A percentile compares a stretch with the other conserved stretches of the same genome.
Evolutionary conservation across 92 coral and sea anemone species (phyloP).

Genomic region (Anthopleura xanthogrammica): DNA sequence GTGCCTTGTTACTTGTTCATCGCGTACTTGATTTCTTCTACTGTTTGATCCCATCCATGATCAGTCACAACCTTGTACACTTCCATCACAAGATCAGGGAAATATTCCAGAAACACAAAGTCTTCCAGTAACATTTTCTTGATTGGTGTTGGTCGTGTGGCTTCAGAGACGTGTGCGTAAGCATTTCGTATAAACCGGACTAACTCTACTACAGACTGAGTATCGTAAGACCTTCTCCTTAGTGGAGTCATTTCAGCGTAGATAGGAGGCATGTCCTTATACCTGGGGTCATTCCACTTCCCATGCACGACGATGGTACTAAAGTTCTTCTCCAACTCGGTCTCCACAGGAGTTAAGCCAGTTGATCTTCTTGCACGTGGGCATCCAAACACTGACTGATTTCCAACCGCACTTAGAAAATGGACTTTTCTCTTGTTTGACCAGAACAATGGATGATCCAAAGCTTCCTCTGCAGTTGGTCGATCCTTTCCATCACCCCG

Average conservation of each 20-base stretch:
- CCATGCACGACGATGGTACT: not conserved
- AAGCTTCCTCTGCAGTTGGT: too few relatives aligned
- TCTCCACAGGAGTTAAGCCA: not conserved
- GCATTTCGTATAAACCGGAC: constrained; percentile 58
- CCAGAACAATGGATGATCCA: too few relatives aligned
- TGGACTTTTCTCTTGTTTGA: too few relatives aligned
- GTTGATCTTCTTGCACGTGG: too few relatives aligned
- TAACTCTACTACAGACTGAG: constrained; percentile 37
- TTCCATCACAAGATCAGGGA: constrained; percentile 53
- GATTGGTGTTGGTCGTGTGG: constrained; percentile 12
- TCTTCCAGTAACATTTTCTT: constrained; percentile 22
- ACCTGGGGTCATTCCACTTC: not conserved
- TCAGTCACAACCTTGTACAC: constrained; percentile 31
- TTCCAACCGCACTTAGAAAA: too few relatives aligned
- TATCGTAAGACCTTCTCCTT: constrained; percentile 13
- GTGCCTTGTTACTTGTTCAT: not conserved
- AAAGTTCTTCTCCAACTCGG: not conserved
- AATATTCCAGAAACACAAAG: constrained; percentile 34
- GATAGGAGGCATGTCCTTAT: not conserved
- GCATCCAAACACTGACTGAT: not conserved
- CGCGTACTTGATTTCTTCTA: constrained; percentile 26
- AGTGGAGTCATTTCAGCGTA: too few relatives aligned
- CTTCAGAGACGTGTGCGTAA: constrained; percentile 37
- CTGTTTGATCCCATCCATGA: constrained; percentile 8
- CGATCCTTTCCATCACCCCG: too few relatives aligned